Evolutionary conservation across 2,888 invertebrate species (phyloP).

Genomic region (Rhamphomyia laevipes): DNA sequence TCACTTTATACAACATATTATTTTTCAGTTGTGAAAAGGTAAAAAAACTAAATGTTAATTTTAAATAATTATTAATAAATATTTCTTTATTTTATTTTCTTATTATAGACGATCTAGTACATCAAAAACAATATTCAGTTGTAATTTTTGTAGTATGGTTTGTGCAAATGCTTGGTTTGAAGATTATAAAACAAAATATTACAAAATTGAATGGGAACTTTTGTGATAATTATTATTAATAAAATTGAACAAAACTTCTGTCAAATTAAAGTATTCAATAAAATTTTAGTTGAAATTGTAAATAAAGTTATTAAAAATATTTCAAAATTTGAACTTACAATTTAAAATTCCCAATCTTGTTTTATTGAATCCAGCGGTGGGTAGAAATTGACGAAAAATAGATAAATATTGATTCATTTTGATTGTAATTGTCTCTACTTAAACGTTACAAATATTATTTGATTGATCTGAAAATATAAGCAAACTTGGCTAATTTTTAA

Average conservation of each 20-base stretch:
- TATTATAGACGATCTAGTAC: slow-evolving; percentile 27
- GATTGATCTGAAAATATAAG: too few species aligned
- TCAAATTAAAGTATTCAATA: too few species aligned
- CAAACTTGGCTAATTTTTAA: too few species aligned
- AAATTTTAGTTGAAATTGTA: not conserved
- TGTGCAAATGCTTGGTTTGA: slow-evolving; percentile 30
- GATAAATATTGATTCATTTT: too few species aligned
- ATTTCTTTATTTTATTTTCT: slow-evolving; percentile 2
- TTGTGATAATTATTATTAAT: slow-evolving; percentile 22
- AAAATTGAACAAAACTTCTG: too few species aligned
- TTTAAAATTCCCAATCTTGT: too few species aligned
- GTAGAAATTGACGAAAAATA: too few species aligned
- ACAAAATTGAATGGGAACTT: slow-evolving; percentile 30
- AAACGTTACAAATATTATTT: too few species aligned
- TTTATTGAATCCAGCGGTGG: too few species aligned
- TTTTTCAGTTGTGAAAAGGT: slow-evolving; percentile 35
- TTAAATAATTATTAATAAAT: not conserved
- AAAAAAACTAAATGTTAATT: slow-evolving; percentile 11
- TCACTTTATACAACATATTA: slow-evolving; percentile 33
- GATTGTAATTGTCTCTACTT: too few species aligned
- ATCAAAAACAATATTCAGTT: slow-evolving; percentile 32
- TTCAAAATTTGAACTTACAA: not conserved
- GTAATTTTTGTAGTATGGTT: slow-evolving; percentile 30
- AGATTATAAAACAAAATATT: slow-evolving; percentile 28
- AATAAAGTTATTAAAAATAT: too few species aligned